Base-by-base conservation (phyloP, 2,113 vertebrate genomes). In the Geococcyx californianus region DNA sequence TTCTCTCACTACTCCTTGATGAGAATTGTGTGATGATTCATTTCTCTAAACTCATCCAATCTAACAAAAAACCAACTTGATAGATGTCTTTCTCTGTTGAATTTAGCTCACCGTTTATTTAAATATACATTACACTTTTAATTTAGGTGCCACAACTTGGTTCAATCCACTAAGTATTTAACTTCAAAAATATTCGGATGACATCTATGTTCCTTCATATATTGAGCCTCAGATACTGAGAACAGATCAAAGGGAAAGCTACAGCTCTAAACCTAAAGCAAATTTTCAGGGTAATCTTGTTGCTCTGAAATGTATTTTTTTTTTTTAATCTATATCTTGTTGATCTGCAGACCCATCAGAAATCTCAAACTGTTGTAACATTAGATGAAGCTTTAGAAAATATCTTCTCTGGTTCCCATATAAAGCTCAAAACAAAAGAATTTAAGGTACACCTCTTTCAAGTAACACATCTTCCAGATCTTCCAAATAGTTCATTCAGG, bases 221-320 rank as follows among this genome's bases (percentile, higher is more conserved):
- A 62, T 15, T 7, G 18, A 82, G 49, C 74, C 84, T 69, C 33
- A 80, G 66, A 80, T 92, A 25, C 73, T 68, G 62, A 54, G 24
- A 77, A 88, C 28, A 83, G 69, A 95, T 96, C 78, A 94, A 96
- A 93, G 68, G 17, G 28, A 97, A 96, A 93, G 66, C 29, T 84
- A 85, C 31, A 80, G 49, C 18, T 95, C 44, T 94, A 84, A 91
- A 94, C 52, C 15, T 72, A 55, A 94, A 95, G 66, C 45, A 75
- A 96, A 87, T 74, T 56, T 84, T 68, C 44, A 45, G 75, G 44
- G 66, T 94, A 96, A 93, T 95, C 60, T 34, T 75, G 24, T 84
- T 96, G 33, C 55, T 90, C 77, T 90, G 40, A 97, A 90, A 84
- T 76, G 2, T 12, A 42, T 86, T 91, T 93, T 56, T 79, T 93